A percentile compares a stretch with the other conserved stretches of the same genome.
These are phyloP conservation scores for Myripristis murdjan DNA, from an alignment of 2,797 vertebrate species.

Conservation along the genomic window DNA sequence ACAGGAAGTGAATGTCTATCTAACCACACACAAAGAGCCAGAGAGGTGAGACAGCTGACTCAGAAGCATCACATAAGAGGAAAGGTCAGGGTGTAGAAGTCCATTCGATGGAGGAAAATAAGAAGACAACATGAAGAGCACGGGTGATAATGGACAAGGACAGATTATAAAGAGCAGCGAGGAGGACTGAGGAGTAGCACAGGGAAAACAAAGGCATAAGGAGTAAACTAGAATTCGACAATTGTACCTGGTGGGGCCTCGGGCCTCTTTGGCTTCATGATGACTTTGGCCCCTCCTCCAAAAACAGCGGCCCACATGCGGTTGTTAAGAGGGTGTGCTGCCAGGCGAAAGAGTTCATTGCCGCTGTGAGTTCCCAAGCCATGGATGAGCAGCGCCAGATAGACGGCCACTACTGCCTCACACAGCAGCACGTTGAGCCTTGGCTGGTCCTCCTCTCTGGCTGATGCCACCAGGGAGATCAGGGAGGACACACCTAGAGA, in stretches of 20 bases:
- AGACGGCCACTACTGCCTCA: constrained; percentile 96
- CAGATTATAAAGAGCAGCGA: constrained; percentile 19
- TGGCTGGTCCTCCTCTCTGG: constrained; percentile 96
- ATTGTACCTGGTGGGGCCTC: constrained; percentile 90
- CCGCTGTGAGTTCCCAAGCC: constrained; percentile 95
- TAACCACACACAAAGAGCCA: constrained; percentile 20
- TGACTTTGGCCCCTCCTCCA: constrained; percentile 94
- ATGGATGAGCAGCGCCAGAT: constrained; percentile 95
- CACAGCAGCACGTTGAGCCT: constrained; percentile 93
- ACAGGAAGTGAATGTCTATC: constrained; percentile 31
- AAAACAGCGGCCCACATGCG: constrained; percentile 99
- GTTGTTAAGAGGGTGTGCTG: constrained; percentile 95
- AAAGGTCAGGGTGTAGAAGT: constrained; percentile 33
- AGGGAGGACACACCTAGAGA: constrained; percentile 94
- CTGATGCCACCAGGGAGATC: constrained; percentile 92
- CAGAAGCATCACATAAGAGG: constrained; percentile 17
- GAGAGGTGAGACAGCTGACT: constrained; percentile 28
- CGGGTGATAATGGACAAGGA: constrained; percentile 14
- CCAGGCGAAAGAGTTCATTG: constrained; percentile 95
- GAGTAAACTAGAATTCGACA: background rate
- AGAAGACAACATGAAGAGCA: constrained; percentile 26
- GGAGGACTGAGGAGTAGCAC: constrained; percentile 3
- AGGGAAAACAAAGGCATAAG: background rate
- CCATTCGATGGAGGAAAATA: constrained; percentile 10
- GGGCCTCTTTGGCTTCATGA: constrained; percentile 93